Evolutionary conservation across 92 coral and sea anemone species (phyloP), one percentile per base, ranked within the genome.

Genomic region (Porites divaricata): DNA sequence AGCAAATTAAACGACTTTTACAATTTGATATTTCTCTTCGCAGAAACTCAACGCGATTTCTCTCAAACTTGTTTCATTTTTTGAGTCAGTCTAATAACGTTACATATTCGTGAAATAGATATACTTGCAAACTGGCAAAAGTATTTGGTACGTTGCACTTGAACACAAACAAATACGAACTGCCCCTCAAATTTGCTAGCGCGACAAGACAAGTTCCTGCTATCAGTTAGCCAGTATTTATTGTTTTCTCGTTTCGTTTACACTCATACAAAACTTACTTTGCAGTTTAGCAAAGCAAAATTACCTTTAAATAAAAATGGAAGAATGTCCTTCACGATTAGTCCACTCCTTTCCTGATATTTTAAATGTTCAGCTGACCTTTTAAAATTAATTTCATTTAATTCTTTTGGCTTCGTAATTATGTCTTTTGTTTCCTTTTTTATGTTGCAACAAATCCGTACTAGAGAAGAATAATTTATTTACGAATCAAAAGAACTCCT

Each of bases 181-280:
- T 62, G 22, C 41, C 20, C 59, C 64, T n/a, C 51, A 67, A 57
- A 77, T 81, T 81, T 72, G 23, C 61, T 26, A 17, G 76, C 20
- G 51, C 66, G 74, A 79, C 24, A 79, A 67, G 65, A 24, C 83
- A 79, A 25, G 19, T 79, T 63, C 24, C 25, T 67, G 73, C 75
- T 15, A 67, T 64, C 52, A 23, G 54, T 79, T 79, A 79, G 83
- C 75, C 75, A 9, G 2, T 14, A 51, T 15, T 41, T 67, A 52
- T 23, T 79, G 53, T 79, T 79, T 79, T 50, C 75, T 45, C 66
- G 5, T 41, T 63, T 62, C 70, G 62, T 77, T 77, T 62, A 57
- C 81, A 48, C 59, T 9, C 24, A 62, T 41, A 62, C 81, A 41
- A 2, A 63, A 59, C 56, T 9, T 62, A 28, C 64, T n/a, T n/a